Evolutionary conservation across 2,888 invertebrate species (phyloP), one percentile per base, ranked within the genome.

Genomic region (Teinopalpus imperialis): DNA sequence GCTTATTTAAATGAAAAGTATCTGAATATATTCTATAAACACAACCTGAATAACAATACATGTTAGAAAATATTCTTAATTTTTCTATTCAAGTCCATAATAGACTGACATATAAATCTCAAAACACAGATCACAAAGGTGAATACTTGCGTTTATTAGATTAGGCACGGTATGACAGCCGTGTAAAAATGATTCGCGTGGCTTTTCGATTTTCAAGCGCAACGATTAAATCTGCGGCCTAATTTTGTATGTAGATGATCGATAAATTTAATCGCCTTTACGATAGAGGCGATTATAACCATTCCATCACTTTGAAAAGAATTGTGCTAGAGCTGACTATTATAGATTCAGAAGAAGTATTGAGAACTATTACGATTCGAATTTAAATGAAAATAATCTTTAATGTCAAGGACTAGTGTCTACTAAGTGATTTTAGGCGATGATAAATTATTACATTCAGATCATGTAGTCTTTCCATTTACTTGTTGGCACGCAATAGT

Each of bases 331-430:
- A 13, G 13, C 21, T 21, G n/a, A 29, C 43, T 10, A 31, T 23
- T 31, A 24, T 24, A 36, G 23, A 37, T 36, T 30, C 2, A 31
- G 9, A 8, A 41, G n/a, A 29, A 12, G 21, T 30, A 24, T 43
- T 9, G 21, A 12, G 30, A 21, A 23, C 12, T 46, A 43, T 43
- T 37, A 32, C 20, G 20, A 41, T 44, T 43, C 20, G 20, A 23
- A 42, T 45, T 42, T 45, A 26, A 16, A 51, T 24, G 2, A 48
- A 37, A 41, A 42, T 29, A 59, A 60, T 62, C 54, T 58, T 58
- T 60, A 66, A 66, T 68, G 71, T 69, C 77, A 78, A 79, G 78
- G 74, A 66, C 74, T 64, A 60, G 57, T n/a, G n/a, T n/a, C n/a
- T n/a, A n/a, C n/a, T n/a, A n/a, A n/a, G 58, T 50, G 59, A 60